A percentile compares a stretch with the other conserved stretches of the same genome.
These are phyloP conservation scores for Lagria hirta DNA, from an alignment of 2,888 invertebrate genomes.

Conservation along the genomic window DNA sequence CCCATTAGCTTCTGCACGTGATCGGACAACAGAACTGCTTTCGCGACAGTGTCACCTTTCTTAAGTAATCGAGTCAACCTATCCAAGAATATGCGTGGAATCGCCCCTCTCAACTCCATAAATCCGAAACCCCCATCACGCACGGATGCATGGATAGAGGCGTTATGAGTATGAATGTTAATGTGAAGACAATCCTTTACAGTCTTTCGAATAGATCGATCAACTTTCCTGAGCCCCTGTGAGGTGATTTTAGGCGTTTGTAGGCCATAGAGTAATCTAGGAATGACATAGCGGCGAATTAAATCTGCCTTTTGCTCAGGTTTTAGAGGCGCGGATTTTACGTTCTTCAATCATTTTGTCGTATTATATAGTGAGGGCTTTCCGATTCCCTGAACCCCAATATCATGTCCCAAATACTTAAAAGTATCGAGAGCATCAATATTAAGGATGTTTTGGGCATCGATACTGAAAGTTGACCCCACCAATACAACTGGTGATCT, in stretches of 20 bases:
- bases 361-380: constrained; percentile 3
- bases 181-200: constrained; percentile 41
- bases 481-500: constrained; percentile 1
- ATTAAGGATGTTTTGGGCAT: constrained; percentile 3
- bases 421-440: constrained; percentile 2
- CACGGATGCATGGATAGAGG: too few relatives aligned
- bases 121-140: too few relatives aligned
- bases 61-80: too few relatives aligned
- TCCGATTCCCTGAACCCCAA: constrained; percentile 2
- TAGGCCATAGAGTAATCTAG: constrained; percentile 42
- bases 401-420: constrained; percentile 8
- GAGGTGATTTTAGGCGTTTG: constrained; percentile 35
- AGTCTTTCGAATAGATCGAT: constrained; percentile 38
- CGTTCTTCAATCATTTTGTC: constrained; percentile 30
- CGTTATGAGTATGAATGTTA: constrained; percentile 31
- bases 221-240: constrained; percentile 36
- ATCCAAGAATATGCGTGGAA: too few relatives aligned
- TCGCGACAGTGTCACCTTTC: too few relatives aligned
- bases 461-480: constrained; percentile 4
- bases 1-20: too few relatives aligned
- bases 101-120: too few relatives aligned
- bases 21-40: too few relatives aligned
- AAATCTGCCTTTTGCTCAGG: constrained; percentile 47
- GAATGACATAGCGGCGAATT: constrained; percentile 41
- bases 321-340: constrained; percentile 42